Percentiles rank a stretch among this genome's conserved stretches.
Evolutionary conservation across 2,797 vertebrate genomes (phyloP).

Genomic region (Ambastaia sidthimunki): DNA sequence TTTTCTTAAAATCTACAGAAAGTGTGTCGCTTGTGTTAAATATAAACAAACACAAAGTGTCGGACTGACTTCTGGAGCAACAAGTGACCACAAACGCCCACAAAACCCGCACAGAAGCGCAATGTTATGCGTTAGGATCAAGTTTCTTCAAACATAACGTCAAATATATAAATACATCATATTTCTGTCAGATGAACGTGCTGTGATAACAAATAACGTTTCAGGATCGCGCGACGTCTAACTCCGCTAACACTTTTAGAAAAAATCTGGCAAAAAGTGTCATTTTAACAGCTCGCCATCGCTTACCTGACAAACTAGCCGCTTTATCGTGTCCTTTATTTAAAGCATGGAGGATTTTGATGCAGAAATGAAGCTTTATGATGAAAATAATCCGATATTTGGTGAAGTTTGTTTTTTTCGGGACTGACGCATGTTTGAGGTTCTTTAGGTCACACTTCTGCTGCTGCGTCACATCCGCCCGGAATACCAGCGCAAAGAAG

Average conservation of each 20-base stretch:
- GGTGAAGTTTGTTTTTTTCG: slow-evolving; percentile 43
- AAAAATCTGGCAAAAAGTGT: not conserved
- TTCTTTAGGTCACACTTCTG: slow-evolving; percentile 64
- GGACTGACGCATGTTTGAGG: slow-evolving; percentile 52
- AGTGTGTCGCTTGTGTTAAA: too few species aligned
- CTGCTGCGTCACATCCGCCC: slow-evolving; percentile 81
- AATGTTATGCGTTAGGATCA: not conserved
- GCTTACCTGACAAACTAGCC: slow-evolving; percentile 44
- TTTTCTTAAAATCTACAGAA: too few species aligned
- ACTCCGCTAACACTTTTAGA: slow-evolving; percentile 31
- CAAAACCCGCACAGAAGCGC: not conserved
- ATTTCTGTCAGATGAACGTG: not conserved
- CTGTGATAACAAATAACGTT: not conserved
- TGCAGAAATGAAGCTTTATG: slow-evolving; percentile 5
- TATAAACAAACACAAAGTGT: slow-evolving; percentile 27
- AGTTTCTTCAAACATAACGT: not conserved
- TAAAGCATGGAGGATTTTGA: slow-evolving; percentile 9
- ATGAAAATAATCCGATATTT: slow-evolving; percentile 23
- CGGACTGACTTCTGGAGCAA: slow-evolving; percentile 39
- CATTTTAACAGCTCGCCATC: not conserved
- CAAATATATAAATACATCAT: too few species aligned
- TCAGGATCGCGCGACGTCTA: slow-evolving; percentile 11
- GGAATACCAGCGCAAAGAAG: slow-evolving; percentile 72
- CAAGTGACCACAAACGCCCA: slow-evolving; percentile 42
- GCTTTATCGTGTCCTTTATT: slow-evolving; percentile 2